phyloP scores from a whole-genome alignment of 2,888 invertebrate genomes.

The Euzetes globulus region DNA sequence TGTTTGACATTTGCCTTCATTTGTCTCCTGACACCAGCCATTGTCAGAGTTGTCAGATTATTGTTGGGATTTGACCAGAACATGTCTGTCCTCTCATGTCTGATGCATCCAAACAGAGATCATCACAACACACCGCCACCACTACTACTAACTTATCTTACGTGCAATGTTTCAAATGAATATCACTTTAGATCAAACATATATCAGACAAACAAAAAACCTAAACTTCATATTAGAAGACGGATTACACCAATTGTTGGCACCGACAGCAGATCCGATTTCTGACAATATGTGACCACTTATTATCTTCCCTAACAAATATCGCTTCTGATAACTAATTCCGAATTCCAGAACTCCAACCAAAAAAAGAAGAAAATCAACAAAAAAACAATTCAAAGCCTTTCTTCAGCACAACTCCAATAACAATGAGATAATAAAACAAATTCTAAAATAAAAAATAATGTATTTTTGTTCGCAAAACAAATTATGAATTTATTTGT shows the following conservation, averaged over 20 bases:
- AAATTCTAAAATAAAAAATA: no score
- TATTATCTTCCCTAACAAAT: neutral
- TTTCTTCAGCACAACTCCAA: no score
- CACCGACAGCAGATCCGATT: neutral
- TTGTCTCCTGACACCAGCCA: slow-evolving; percentile 12
- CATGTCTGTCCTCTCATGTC: slow-evolving; percentile 22
- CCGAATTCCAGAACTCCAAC: neutral
- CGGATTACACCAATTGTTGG: slow-evolving; percentile 19
- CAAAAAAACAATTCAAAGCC: neutral
- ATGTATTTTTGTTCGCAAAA: no score
- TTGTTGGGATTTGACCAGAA: slow-evolving; percentile 21
- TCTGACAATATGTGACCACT: neutral
- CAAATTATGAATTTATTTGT: no score
- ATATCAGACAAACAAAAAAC: neutral
- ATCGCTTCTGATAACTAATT: slow-evolving; percentile 3
- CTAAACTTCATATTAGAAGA: slow-evolving; percentile 10
- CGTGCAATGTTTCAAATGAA: slow-evolving; percentile 22
- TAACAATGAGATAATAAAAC: no score
- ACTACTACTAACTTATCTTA: slow-evolving; percentile 11
- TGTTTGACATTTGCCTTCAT: slow-evolving; percentile 26
- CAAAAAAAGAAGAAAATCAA: neutral
- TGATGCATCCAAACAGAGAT: neutral
- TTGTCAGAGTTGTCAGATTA: slow-evolving; percentile 28
- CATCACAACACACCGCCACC: neutral
- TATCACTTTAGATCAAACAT: slow-evolving; percentile 4